These are phyloP conservation scores for Pteronotus mesoamericanus DNA, from an alignment of 2,797 vertebrate species.

Conservation along the genomic window DNA sequence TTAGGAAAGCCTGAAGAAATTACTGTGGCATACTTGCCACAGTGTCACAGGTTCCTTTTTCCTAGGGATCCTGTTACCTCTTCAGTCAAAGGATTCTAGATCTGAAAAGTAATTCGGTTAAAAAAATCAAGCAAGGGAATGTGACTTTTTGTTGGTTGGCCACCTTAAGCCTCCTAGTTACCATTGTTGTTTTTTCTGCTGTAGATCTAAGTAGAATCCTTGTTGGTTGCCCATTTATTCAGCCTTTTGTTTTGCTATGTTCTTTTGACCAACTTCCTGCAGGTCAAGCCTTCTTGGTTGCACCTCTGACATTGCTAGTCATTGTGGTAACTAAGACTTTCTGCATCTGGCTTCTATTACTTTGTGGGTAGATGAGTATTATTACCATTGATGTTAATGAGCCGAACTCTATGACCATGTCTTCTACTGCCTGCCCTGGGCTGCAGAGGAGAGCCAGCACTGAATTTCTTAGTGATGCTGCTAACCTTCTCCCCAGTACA, in stretches of 20 bases:
- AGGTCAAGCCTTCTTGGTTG: fast-evolving
- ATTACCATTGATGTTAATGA: neutral
- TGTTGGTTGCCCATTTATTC: neutral
- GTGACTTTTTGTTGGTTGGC: neutral
- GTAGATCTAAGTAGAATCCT: neutral
- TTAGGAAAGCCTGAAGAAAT: neutral
- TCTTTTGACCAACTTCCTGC: neutral
- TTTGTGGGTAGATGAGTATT: neutral
- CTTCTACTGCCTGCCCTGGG: neutral
- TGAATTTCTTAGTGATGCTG: neutral
- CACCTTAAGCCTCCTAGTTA: neutral
- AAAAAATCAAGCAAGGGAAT: neutral
- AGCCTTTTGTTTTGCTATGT: neutral
- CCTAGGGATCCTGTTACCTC: neutral
- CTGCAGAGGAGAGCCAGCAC: neutral
- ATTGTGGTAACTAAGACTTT: neutral
- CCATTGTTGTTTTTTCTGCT: neutral
- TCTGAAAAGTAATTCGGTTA: neutral
- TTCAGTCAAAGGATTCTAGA: neutral
- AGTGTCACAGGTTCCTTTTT: neutral
- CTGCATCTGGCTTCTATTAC: neutral
- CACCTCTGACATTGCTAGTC: neutral
- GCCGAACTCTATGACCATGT: neutral
- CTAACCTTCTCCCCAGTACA: neutral
- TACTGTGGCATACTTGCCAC: neutral